Evolutionary conservation across 2,888 invertebrate species (phyloP), one percentile per base, ranked within the genome.

Genomic region (Cephalotes varians): DNA sequence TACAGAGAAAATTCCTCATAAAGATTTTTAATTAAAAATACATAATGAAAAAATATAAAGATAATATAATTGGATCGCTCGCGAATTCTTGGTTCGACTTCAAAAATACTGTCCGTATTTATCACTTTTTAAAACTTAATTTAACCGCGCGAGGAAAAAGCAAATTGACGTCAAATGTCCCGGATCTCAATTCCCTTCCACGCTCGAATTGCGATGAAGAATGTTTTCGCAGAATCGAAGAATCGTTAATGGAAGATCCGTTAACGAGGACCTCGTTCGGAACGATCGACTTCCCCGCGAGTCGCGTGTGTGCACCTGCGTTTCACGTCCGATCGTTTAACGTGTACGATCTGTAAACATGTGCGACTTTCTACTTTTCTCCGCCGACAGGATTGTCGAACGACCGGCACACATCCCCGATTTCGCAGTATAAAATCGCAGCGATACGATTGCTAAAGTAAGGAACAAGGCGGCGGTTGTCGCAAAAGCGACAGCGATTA

Each of bases 311-410:
- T 37, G 73, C 60, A 81, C 83, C 65, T 83, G 88, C 84, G 85
- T 90, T 88, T 87, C 90, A 87, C 90, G 83, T 84, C 79, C 85
- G 90, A 86, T 90, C n/a, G n/a, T n/a, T n/a, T 88, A 87, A 88
- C 85, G 87, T 83, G 83, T 80, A 86, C 80, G 87, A 84, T 81
- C 84, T 73, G 85, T 82, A 86, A 85, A 87, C 76, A 74, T 84
- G 77, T 73, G 87, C 82, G 83, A 87, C 90, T 90, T 90, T 90
- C 90, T 88, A 90, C 90, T 90, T 90, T 90, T 83, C 86, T 90
- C 84, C 56, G 60, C 82, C 54, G 34, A 72, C 77, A 34, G 56
- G 71, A 77, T 77, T 77, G 77, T 40, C 79, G 71, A 40, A 40
- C 67, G 60, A 77, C 77, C 28, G 44, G 54, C 49, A 64, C 65